phyloP scores from a whole-genome alignment of 2,113 vertebrate genomes.

The Cygnus buccinator region DNA sequence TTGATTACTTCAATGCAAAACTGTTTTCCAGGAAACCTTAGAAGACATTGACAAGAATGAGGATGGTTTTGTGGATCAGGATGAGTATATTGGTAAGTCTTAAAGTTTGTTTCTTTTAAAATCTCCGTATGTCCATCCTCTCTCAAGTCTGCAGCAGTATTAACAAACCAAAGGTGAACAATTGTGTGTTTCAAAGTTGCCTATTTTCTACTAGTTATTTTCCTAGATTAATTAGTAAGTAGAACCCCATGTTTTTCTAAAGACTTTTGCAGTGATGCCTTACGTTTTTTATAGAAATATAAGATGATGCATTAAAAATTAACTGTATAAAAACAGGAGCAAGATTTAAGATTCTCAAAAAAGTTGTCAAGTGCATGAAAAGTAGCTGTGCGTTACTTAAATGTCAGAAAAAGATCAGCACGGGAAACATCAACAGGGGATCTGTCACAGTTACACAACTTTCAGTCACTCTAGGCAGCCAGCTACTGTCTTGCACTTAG shows the following conservation, averaged over 20 bases:
- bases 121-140: background rate
- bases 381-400: background rate
- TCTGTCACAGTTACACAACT: slow-evolving; percentile 2
- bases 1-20: background rate
- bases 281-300: background rate
- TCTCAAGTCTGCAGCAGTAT: background rate
- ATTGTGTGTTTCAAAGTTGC: background rate
- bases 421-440: background rate
- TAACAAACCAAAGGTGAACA: background rate
- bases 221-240: background rate
- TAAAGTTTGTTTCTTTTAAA: background rate
- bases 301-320: background rate
- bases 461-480: background rate
- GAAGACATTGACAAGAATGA: slow-evolving; percentile 97
- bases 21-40: slow-evolving; percentile 89
- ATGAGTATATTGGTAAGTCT: slow-evolving; percentile 93
- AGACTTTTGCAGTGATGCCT: background rate
- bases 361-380: background rate
- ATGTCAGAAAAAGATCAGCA: background rate
- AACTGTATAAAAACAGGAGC: background rate
- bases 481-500: background rate
- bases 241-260: background rate
- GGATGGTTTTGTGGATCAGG: slow-evolving; percentile 94
- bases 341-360: background rate
- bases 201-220: background rate